A percentile compares a stretch with the other conserved stretches of the same genome.
Conservation (phyloP, 2,888 invertebrate genomes). For the Cistogaster globosa region DNA sequence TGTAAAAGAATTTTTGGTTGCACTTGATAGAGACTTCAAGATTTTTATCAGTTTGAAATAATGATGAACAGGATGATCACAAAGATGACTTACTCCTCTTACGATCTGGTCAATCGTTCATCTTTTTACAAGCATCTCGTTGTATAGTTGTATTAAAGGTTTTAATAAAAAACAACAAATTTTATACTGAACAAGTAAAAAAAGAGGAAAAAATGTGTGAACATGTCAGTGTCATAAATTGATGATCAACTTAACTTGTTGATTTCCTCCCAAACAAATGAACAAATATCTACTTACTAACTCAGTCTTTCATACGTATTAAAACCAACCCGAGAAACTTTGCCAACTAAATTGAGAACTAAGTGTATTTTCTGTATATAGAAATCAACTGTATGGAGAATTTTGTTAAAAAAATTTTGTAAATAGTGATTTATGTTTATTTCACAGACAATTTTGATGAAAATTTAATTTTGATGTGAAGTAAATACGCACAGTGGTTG, state of each 20-base stretch:
- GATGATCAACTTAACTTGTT: constrained; percentile 46
- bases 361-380: neutral
- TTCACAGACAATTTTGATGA: constrained; percentile 61
- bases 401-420: constrained; percentile 9
- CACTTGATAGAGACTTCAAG: constrained; percentile 71
- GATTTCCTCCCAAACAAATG: constrained; percentile 13
- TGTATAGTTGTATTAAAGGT: constrained; percentile 18
- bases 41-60: constrained; percentile 68
- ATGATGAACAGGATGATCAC: constrained; percentile 53
- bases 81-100: constrained; percentile 51
- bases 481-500: constrained; percentile 18
- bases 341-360: constrained; percentile 3
- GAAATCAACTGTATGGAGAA: constrained; percentile 13
- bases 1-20: constrained; percentile 28
- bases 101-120: constrained; percentile 29
- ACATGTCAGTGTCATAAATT: constrained; percentile 64
- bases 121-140: constrained; percentile 26
- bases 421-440: constrained; percentile 64
- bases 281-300: neutral
- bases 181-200: constrained; percentile 1
- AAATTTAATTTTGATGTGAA: constrained; percentile 14
- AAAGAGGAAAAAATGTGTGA: constrained; percentile 32
- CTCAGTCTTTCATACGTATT: neutral
- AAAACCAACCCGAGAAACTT: neutral
- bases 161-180: constrained; percentile 42